Percentiles rank a stretch among this genome's conserved stretches.
phyloP scores from a whole-genome alignment of 2,113 vertebrate genomes.

The Glaucomys volans region DNA sequence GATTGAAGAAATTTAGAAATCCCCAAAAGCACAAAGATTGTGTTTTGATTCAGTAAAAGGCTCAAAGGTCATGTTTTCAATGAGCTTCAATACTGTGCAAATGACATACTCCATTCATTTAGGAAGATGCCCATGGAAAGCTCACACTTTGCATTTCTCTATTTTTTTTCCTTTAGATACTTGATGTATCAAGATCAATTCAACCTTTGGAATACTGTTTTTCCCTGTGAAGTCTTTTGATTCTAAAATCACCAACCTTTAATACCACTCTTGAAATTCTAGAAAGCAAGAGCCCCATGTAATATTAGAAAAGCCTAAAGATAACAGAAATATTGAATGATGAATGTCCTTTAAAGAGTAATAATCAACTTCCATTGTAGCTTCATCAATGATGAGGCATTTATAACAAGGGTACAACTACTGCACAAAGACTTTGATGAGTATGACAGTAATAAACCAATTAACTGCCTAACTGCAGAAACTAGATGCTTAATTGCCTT shows the following conservation, averaged over 20 bases:
- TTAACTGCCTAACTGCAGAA: not conserved
- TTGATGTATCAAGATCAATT: not conserved
- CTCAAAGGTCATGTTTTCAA: not conserved
- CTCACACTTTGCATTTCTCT: not conserved
- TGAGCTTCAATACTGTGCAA: not conserved
- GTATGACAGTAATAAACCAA: not conserved
- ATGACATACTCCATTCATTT: not conserved
- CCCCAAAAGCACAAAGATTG: not conserved
- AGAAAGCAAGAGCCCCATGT: not conserved
- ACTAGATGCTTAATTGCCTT: not conserved
- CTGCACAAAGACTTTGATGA: not conserved
- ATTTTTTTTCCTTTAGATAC: not conserved
- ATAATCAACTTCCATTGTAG: not conserved
- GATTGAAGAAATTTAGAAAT: not conserved
- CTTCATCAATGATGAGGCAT: not conserved
- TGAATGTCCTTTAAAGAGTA: not conserved
- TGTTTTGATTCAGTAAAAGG: not conserved
- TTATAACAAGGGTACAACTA: not conserved
- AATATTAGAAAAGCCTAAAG: not conserved
- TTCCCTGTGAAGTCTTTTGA: not conserved
- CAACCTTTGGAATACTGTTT: not conserved
- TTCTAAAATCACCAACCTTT: conserved; percentile 26
- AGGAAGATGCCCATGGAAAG: not conserved
- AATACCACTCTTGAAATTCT: not conserved
- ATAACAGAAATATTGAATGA: conserved; percentile 42